These are phyloP conservation scores for Lagenorhynchus albirostris DNA, from an alignment of 2,113 vertebrate species.

Conservation along the genomic window DNA sequence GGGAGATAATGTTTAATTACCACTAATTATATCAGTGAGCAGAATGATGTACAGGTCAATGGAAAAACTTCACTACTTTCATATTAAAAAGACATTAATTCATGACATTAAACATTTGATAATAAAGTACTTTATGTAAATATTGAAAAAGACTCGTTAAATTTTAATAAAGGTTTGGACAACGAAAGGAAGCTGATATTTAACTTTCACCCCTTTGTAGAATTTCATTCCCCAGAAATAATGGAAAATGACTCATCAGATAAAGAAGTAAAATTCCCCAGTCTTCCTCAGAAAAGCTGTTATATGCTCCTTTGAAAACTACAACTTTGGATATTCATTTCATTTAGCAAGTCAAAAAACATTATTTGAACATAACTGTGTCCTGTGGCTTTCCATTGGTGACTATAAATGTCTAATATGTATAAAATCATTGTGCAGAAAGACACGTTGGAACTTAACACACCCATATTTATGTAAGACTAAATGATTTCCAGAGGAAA, in stretches of 20 bases:
- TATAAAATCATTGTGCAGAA: background rate
- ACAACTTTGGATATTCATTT: slow-evolving; percentile 4
- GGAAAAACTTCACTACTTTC: slow-evolving; percentile 22
- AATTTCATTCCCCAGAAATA: background rate
- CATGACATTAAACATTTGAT: slow-evolving; percentile 3
- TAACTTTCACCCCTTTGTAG: background rate
- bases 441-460: background rate
- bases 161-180: slow-evolving; percentile 37
- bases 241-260: background rate
- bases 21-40: background rate
- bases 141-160: slow-evolving; percentile 23
- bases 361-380: background rate
- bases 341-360: slow-evolving; percentile 24
- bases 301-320: background rate
- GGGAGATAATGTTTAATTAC: slow-evolving; percentile 50
- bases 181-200: background rate
- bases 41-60: background rate
- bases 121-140: slow-evolving; percentile 29
- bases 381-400: background rate
- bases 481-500: background rate
- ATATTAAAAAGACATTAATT: slow-evolving; percentile 36
- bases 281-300: background rate
- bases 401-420: background rate
- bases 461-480: background rate
- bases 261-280: background rate